Percentiles rank a stretch among this genome's conserved stretches.
phyloP scores from a whole-genome alignment of 2,797 vertebrate genomes.

The Clarias platycephalus region DNA sequence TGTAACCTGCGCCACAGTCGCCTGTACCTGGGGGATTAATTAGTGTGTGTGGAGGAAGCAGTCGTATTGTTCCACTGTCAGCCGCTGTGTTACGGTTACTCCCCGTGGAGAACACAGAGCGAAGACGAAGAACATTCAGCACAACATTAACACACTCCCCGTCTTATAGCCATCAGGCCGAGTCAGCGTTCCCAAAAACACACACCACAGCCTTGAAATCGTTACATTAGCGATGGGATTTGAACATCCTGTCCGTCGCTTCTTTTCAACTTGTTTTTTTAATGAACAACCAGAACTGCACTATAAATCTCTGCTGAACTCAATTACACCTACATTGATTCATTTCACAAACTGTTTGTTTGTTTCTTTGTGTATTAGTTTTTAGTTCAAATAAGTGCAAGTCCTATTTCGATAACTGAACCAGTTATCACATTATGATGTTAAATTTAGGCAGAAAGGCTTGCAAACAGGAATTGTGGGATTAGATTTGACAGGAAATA shows the following conservation, averaged over 20 bases:
- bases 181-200: slow-evolving; percentile 1
- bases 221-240: too few species aligned
- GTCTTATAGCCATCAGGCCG: slow-evolving; percentile 17
- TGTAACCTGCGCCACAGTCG: slow-evolving; percentile 27
- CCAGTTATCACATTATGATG: background rate
- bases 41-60: slow-evolving; percentile 44
- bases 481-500: background rate
- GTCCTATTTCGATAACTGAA: background rate
- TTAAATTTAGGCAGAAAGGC: background rate
- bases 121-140: slow-evolving; percentile 35
- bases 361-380: background rate
- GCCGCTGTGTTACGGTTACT: slow-evolving; percentile 17
- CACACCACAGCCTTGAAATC: background rate
- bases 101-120: slow-evolving; percentile 13
- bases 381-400: background rate
- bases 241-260: background rate
- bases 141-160: slow-evolving; percentile 33
- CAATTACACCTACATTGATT: background rate
- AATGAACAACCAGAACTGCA: background rate
- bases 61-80: slow-evolving; percentile 38
- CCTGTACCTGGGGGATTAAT: slow-evolving; percentile 48
- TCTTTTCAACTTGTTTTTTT: background rate
- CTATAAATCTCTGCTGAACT: background rate
- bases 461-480: background rate
- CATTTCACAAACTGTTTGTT: background rate